These are phyloP conservation scores for Phoxinus phoxinus DNA, from an alignment of 2,113 vertebrate genomes.

Conservation along the genomic window DNA sequence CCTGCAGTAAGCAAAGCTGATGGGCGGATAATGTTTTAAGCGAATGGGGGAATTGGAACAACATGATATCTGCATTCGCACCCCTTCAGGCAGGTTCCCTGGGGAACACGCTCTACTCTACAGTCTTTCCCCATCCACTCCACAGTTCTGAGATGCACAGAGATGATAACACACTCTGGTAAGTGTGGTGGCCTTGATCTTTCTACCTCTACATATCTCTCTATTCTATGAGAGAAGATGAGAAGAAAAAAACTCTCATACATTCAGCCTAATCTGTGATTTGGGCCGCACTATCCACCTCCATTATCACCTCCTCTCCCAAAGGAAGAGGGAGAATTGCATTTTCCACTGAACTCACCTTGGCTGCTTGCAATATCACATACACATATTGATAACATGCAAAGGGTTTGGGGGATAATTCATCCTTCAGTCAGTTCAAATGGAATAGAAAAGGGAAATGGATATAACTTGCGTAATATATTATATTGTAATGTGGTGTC, in stretches of 20 bases:
- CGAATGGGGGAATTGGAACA: conserved; percentile 32
- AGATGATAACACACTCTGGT: conserved; percentile 14
- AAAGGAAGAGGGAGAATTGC: conserved; percentile 55
- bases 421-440: conserved; percentile 56
- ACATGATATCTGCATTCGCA: conserved; percentile 47
- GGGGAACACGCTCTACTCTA: neutral
- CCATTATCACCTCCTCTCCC: conserved; percentile 59
- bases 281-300: conserved; percentile 52
- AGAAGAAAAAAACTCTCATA: conserved; percentile 51
- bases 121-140: conserved; percentile 30
- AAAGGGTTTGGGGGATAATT: conserved; percentile 41
- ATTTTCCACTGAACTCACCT: conserved; percentile 51
- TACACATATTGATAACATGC: conserved; percentile 40
- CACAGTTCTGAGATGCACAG: conserved; percentile 33
- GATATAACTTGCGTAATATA: neutral
- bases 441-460: conserved; percentile 35
- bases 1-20: conserved; percentile 11
- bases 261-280: conserved; percentile 57
- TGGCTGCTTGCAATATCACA: conserved; percentile 24
- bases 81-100: conserved; percentile 34
- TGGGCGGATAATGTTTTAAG: conserved; percentile 22
- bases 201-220: conserved; percentile 43
- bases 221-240: conserved; percentile 41
- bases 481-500: neutral
- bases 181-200: conserved; percentile 51